Evolutionary conservation across 1,140 invertebrate genomes (phyloP).

Genomic region (Brachionus manjavacas): DNA sequence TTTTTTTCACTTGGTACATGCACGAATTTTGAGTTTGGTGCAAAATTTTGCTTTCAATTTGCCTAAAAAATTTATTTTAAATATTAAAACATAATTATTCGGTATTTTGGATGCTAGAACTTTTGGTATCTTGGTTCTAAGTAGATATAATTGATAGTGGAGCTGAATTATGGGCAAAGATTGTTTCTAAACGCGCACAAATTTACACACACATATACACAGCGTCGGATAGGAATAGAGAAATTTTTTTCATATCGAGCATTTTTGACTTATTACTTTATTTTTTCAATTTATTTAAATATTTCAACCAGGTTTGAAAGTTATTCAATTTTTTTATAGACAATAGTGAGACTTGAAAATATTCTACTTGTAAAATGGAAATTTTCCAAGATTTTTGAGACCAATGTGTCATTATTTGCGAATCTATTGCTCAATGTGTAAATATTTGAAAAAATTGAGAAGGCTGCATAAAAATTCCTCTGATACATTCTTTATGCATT

Average conservation of each 20-base stretch:
- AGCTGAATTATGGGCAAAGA: neutral
- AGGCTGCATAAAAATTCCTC: too few relatives aligned
- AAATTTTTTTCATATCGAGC: neutral
- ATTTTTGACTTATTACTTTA: neutral
- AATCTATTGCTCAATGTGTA: too few relatives aligned
- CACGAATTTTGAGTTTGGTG: neutral
- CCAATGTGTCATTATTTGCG: too few relatives aligned
- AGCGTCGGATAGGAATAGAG: conserved; percentile 12
- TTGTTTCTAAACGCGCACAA: neutral
- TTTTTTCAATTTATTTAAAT: too few relatives aligned
- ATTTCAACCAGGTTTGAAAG: too few relatives aligned
- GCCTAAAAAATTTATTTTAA: neutral
- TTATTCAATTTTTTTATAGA: too few relatives aligned
- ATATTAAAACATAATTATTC: neutral
- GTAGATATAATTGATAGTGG: neutral
- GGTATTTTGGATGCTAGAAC: neutral
- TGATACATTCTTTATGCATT: too few relatives aligned
- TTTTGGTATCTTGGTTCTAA: neutral
- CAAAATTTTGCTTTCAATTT: neutral
- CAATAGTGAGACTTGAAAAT: too few relatives aligned
- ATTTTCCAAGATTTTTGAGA: too few relatives aligned
- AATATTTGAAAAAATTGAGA: too few relatives aligned
- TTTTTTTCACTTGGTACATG: neutral
- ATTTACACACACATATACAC: conserved; percentile 27
- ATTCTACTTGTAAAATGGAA: too few relatives aligned